Conservation (phyloP, 2,888 invertebrate species). For the Onchidella celtica region DNA sequence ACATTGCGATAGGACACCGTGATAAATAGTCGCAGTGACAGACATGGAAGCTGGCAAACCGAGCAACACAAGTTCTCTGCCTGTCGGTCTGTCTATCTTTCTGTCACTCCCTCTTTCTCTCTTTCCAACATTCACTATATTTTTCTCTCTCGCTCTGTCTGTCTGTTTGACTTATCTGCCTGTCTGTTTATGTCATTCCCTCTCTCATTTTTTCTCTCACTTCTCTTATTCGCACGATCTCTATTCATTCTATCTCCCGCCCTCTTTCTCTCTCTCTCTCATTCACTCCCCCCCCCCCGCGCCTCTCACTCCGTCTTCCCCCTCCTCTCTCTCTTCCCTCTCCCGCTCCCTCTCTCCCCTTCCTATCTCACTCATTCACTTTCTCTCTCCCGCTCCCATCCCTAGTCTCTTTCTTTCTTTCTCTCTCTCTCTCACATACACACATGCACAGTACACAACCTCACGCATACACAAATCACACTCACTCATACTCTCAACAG, state of each 20-base stretch:
- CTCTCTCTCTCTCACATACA: neutral
- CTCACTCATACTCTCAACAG: too few relatives aligned
- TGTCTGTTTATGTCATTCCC: neutral
- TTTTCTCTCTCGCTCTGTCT: constrained; percentile 8
- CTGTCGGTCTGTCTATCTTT: constrained; percentile 2
- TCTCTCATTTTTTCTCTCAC: neutral
- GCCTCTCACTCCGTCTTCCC: neutral
- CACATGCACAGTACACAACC: too few relatives aligned
- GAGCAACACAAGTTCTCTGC: too few relatives aligned
- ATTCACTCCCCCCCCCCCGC: neutral
- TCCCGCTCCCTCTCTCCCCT: constrained; percentile 1
- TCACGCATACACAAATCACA: too few relatives aligned
- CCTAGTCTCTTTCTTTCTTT: neutral
- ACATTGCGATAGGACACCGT: too few relatives aligned
- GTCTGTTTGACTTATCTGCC: neutral
- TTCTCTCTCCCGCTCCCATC: neutral
- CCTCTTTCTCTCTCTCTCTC: constrained; percentile 35
- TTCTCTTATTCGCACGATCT: neutral
- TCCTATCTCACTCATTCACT: neutral
- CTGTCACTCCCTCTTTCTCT: constrained; percentile 3
- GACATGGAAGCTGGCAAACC: too few relatives aligned
- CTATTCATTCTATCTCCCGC: constrained; percentile 22
- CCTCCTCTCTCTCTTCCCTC: neutral
- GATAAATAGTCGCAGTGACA: too few relatives aligned
- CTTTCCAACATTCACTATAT: neutral